Percentiles rank a stretch among this genome's conserved stretches.
Evolutionary conservation across 2,888 invertebrate species (phyloP).

Genomic region (Bellardia bayeri): DNA sequence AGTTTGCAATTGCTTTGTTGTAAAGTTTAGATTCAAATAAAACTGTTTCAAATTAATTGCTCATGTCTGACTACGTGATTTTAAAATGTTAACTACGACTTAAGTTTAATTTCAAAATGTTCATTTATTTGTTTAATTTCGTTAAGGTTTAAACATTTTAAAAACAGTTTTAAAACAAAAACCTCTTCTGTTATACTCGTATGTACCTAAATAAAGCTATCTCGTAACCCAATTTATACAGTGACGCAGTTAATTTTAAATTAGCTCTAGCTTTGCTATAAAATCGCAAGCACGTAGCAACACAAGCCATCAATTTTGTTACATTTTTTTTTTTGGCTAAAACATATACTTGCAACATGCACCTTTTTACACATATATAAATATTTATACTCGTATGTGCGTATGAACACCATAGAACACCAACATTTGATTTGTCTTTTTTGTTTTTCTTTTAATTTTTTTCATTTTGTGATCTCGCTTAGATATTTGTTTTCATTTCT

Average conservation of each 20-base stretch:
- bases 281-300: neutral
- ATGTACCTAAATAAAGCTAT: no score
- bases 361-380: neutral
- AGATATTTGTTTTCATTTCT: conserved; percentile 56
- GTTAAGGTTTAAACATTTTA: neutral
- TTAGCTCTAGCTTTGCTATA: neutral
- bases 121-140: neutral
- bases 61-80: neutral
- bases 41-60: neutral
- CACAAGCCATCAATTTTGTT: neutral
- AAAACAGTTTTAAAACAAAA: neutral
- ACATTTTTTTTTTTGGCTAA: neutral
- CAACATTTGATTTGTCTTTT: conserved; percentile 25
- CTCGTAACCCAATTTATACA: neutral
- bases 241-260: neutral
- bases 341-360: neutral
- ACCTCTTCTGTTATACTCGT: neutral
- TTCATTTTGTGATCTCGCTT: neutral
- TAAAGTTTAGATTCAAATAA: neutral
- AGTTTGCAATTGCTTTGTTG: no score
- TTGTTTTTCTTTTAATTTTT: no score
- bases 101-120: neutral
- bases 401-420: neutral
- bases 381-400: no score
- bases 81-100: neutral